Evolutionary conservation across 2,113 vertebrate genomes (phyloP), one percentile per base, ranked within the genome.

Genomic region (Acinonyx jubatus): DNA sequence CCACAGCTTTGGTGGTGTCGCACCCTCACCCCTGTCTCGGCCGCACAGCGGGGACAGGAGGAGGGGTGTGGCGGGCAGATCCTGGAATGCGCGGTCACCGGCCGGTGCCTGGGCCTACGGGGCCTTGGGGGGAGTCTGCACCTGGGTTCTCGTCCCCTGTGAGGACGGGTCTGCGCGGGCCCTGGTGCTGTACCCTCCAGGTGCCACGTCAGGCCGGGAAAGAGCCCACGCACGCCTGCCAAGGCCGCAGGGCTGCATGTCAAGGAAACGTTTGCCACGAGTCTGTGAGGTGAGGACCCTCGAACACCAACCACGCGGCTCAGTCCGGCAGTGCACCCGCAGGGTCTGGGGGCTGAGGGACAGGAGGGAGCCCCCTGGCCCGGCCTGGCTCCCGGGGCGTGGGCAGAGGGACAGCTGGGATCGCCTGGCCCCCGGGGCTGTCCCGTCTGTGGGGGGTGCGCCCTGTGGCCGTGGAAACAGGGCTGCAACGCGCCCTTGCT

Each of bases 31-130:
- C 10, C 15, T 16, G 71, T 68, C 76, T 31, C 2, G 0, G 13
- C 50, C 0, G 21, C 3, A 11, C 7, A 3, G 10, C 0, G 0
- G 27, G 78, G 55, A 5, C n/a, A 23, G 48, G 5, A 14, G 41
- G 50, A 41, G 19, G 57, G 23, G 21, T 5, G 7, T 7, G 25
- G 52, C 11, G 31, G 74, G 45, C n/a, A 12, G 38, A 31, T 16
- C 8, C 27, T 0, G 4, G 41, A 23, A 12, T 11, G 78, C 27
- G 0, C 0, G 0, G 38, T 3, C 79, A 29, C 36, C 7, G 0
- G n/a, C 55, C 8, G 11, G 31, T 31, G 50, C 63, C 45, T 12
- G 0, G 16, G 23, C 45, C n/a, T 14, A 3, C 21, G 18, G 36
- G 57, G 76, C 83, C 33, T 2, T 6, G 12, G 76, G 61, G 57